Base-by-base conservation (phyloP, 2,797 vertebrate genomes). In the Odontamblyopus lacepedii region DNA sequence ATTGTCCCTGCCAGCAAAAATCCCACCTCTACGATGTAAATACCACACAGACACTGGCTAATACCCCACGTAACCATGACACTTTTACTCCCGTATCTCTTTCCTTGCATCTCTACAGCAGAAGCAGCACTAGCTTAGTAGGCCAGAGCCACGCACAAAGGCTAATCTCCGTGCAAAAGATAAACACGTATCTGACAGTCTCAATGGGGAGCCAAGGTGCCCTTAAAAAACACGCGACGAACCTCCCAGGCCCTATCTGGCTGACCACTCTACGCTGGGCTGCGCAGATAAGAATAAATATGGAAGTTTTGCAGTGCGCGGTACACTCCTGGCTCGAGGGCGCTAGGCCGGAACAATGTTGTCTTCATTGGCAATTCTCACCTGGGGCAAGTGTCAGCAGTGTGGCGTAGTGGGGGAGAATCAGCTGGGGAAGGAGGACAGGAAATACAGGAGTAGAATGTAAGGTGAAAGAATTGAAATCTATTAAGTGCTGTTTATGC, bases 361-460 rank as follows among this genome's bases (percentile, higher is more conserved):
- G 66, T 72, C 69, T 69, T 80, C 67, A 73, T 67, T 80, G 66
- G 65, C 67, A 79, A 60, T 82, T 77, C 75, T 60, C 66, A 67
- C 61, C 18, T 11, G 61, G 67, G 75, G 69, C 71, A 67, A 69
- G 59, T 53, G 63, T 68, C 6, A 67, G 29, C 16, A 0, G 19
- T n/a, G 53, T 61, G 55, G 66, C n/a, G 26, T 57, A 55, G 67
- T 23, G 29, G 53, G 35, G 29, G 19, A 8, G 41, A 69, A n/a
- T 57, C 67, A 44, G 13, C 55, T 23, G 67, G 6, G 16, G 29
- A 41, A 55, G 32, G 55, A n/a, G 8, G 6, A 12, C 12, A 48
- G 63, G 3, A 27, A 16, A 15, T 26, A 13, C 27, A 5, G 19
- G 35, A 60, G 57, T 2, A 2, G 13, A 26, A 26, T 56, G 57